A percentile compares a stretch with the other conserved stretches of the same genome.
Conservation (phyloP, 1,140 invertebrate species). For the Drosophila takahashii region DNA sequence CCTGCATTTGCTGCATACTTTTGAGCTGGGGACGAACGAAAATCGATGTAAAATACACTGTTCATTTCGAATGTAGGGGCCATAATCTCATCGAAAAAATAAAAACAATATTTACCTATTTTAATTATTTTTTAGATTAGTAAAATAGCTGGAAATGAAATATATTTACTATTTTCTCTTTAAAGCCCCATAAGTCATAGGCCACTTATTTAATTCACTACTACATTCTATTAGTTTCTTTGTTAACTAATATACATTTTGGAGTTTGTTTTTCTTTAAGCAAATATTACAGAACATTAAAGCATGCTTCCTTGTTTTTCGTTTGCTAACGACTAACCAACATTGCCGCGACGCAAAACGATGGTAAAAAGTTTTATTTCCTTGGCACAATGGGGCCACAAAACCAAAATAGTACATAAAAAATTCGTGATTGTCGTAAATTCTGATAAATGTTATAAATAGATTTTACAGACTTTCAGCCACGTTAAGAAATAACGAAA, state of each 20-base stretch:
- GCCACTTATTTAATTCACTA: no score
- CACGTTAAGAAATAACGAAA: slow-evolving; percentile 1
- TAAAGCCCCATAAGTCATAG: no score
- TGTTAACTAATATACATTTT: no score
- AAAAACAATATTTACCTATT: no score
- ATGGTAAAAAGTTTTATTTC: neutral
- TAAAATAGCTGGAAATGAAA: no score
- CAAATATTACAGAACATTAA: neutral
- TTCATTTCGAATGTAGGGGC: no score
- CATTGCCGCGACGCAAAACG: neutral
- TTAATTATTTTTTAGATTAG: no score
- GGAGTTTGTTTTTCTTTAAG: no score
- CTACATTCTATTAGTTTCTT: no score
- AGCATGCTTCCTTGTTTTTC: neutral
- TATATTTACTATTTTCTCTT: no score
- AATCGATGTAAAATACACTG: neutral
- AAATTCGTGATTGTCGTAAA: neutral
- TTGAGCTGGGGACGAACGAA: neutral
- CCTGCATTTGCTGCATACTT: slow-evolving; percentile 10
- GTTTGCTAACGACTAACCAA: neutral
- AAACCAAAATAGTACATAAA: neutral
- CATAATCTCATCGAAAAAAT: no score
- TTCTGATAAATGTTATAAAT: slow-evolving; percentile 11
- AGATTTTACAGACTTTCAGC: neutral
- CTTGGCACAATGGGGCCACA: neutral